A percentile compares a stretch with the other conserved stretches of the same genome.
phyloP scores from a whole-genome alignment of 1,140 invertebrate species.

The Pseudomyrmex pallidus region DNA sequence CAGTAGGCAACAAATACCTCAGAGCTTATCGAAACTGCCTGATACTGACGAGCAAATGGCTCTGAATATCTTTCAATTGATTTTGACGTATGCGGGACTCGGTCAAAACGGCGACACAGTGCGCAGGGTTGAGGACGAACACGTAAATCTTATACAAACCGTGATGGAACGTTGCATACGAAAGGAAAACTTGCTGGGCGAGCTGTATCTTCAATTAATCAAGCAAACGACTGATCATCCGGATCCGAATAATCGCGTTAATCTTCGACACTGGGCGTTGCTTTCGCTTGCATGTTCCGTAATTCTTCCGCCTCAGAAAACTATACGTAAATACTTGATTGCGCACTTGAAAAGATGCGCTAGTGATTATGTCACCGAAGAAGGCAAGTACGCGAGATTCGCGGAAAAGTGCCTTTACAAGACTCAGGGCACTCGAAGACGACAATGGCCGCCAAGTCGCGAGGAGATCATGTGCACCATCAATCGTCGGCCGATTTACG shows the following conservation, averaged over 20 bases:
- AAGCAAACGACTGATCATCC: conserved; percentile 97
- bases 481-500: conserved; percentile 95
- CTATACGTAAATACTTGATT: conserved; percentile 94
- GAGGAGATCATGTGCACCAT: conserved; percentile 97
- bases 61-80: conserved; percentile 91
- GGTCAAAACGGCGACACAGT: conserved; percentile 90
- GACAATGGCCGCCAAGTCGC: conserved; percentile 96
- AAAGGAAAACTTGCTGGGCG: conserved; percentile 94
- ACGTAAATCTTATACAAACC: conserved; percentile 94
- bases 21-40: conserved; percentile 93
- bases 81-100: conserved; percentile 93
- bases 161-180: conserved; percentile 96
- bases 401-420: conserved; percentile 96
- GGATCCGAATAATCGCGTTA: conserved; percentile 95
- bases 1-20: conserved; percentile 91
- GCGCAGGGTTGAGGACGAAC: conserved; percentile 91
- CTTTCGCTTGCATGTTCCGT: conserved; percentile 95
- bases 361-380: conserved; percentile 95
- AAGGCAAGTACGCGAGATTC: conserved; percentile 97
- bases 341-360: conserved; percentile 95
- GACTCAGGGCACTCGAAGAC: conserved; percentile 93
- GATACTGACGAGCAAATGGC: conserved; percentile 95
- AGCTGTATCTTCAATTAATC: conserved; percentile 96
- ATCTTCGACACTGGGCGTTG: conserved; percentile 96
- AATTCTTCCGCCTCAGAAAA: conserved; percentile 93